Evolutionary conservation across 2,113 vertebrate species (phyloP).

Genomic region (Cacatua alba): DNA sequence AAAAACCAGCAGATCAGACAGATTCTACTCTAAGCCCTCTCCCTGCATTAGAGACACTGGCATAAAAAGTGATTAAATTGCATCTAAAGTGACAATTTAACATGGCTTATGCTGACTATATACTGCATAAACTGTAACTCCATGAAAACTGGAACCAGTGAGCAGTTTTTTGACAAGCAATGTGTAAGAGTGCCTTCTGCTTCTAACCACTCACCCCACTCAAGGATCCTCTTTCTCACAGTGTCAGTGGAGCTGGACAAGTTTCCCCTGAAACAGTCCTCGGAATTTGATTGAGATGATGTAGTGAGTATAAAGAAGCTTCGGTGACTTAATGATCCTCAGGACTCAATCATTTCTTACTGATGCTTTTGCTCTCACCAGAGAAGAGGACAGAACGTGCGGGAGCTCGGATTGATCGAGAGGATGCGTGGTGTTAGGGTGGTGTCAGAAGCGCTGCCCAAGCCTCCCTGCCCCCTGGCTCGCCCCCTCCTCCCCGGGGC

Average conservation of each 20-base stretch:
- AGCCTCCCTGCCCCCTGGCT: not conserved
- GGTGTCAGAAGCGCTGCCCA: not conserved
- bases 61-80: not conserved
- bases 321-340: not conserved
- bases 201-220: not conserved
- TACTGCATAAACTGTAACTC: not conserved
- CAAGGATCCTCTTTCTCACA: not conserved
- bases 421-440: not conserved
- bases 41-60: not conserved
- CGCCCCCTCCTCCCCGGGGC: not conserved
- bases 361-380: rapidly evolving
- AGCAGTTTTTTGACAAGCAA: not conserved
- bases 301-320: not conserved
- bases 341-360: not conserved
- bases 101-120: not conserved
- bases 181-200: not conserved
- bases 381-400: not conserved
- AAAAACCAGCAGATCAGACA: not conserved
- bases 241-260: not conserved
- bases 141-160: not conserved
- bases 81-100: not conserved
- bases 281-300: not conserved
- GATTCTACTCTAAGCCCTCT: not conserved
- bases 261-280: not conserved
- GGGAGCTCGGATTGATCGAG: not conserved